Percentiles rank a stretch among this genome's conserved stretches.
Evolutionary conservation across 2,888 invertebrate species (phyloP).

Genomic region (Rhagonycha fulva): DNA sequence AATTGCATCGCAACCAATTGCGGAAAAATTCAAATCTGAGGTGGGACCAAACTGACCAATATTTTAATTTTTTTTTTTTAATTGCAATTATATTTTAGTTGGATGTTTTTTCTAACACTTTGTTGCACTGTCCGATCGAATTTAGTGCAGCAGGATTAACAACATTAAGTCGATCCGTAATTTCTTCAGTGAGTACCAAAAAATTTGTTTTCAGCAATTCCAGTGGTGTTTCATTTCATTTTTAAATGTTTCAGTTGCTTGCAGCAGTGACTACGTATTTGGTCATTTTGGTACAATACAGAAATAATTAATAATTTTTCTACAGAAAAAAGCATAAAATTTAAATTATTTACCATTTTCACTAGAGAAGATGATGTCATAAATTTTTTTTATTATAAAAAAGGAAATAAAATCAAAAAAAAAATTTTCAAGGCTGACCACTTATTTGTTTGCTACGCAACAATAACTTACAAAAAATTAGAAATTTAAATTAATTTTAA

Average conservation of each 20-base stretch:
- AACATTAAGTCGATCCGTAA: background rate
- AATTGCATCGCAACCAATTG: background rate
- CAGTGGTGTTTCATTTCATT: too few relatives aligned
- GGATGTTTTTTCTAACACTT: background rate
- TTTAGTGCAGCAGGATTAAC: slow-evolving; percentile 3
- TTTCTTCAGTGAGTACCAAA: background rate
- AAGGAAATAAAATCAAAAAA: too few relatives aligned
- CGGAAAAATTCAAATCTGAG: background rate
- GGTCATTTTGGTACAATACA: slow-evolving; percentile 1
- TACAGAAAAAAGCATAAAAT: background rate
- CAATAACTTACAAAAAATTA: too few relatives aligned
- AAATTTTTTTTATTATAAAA: background rate
- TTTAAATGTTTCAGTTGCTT: background rate
- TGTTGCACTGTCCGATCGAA: background rate
- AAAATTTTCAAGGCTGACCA: too few relatives aligned
- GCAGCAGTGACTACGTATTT: background rate
- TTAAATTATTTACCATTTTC: too few relatives aligned
- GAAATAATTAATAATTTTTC: background rate
- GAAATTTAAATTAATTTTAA: too few relatives aligned
- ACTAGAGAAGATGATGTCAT: background rate
- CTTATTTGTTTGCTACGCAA: too few relatives aligned
- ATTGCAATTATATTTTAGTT: background rate
- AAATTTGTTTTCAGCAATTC: too few relatives aligned
- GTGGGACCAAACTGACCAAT: background rate
- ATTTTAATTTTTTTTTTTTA: background rate